Evolutionary conservation across 1,140 invertebrate genomes (phyloP).

Genomic region (Thalassaphorura encarpata): DNA sequence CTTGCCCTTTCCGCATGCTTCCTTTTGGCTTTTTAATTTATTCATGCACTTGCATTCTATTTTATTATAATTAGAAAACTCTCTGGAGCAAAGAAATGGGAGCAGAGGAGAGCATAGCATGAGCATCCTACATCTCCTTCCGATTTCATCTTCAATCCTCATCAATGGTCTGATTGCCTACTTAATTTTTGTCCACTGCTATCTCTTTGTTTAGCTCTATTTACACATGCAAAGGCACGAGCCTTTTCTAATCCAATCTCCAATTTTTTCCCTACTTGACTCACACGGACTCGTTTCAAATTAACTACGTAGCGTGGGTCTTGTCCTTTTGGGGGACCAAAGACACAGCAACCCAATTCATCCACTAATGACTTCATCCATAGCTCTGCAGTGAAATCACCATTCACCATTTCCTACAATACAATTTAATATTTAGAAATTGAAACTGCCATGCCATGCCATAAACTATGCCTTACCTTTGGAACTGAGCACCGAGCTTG

Average conservation of each 20-base stretch:
- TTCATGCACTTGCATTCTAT: no score
- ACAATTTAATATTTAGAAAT: background rate
- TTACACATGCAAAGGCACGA: no score
- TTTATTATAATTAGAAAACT: no score
- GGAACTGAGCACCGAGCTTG: constrained; percentile 54
- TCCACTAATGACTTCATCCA: constrained; percentile 49
- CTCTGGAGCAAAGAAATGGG: no score
- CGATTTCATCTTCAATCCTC: no score
- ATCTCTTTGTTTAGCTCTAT: no score
- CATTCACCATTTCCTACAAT: constrained; percentile 40
- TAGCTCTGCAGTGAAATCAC: constrained; percentile 47
- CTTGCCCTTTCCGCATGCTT: no score
- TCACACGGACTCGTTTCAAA: constrained; percentile 47
- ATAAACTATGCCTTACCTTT: constrained; percentile 39
- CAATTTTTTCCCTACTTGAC: constrained; percentile 34
- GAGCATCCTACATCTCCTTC: no score
- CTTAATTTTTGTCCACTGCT: no score
- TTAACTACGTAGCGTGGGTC: constrained; percentile 44
- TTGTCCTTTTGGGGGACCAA: constrained; percentile 42
- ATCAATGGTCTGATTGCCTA: no score
- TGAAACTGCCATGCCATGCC: background rate
- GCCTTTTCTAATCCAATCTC: constrained; percentile 10
- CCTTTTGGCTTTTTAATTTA: no score
- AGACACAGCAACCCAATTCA: constrained; percentile 40
- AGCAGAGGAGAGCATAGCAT: no score